Base-by-base conservation (phyloP, 2,888 invertebrate species). In the Chrysolina americana region DNA sequence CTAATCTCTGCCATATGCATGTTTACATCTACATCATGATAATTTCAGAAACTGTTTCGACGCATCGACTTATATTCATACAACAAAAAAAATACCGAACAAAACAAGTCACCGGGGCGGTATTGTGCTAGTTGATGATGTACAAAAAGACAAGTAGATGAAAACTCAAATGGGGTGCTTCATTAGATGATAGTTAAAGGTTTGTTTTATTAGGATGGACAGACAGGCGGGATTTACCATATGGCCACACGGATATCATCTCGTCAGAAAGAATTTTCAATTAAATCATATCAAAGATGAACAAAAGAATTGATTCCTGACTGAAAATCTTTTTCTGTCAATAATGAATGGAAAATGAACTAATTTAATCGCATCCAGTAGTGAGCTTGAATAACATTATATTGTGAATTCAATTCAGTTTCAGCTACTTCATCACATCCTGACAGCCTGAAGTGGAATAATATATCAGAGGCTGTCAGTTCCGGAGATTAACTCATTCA, bases 401-500 rank as follows among this genome's bases (percentile, higher is more conserved):
- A 28, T 59, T 36, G 59, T 59, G 73, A 76, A 76, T 71, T 76
- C 76, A 76, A 77, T 74, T 76, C 74, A 74, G 71, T 76, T 77
- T 68, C 65, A 71, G 63, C 73, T 72, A 70, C 77, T 74, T 77
- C 70, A 76, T 77, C 77, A 77, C 74, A 48, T 62, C 66, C 70
- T 71, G 77, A 76, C 78, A 78, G 68, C 65, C 68, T 78, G 47
- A 74, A 76, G 76, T 78, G 69, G 74, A 78, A 76, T 76, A 78
- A 78, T 72, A 74, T 70, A 76, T 78, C 76, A 76, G 69, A 48
- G 41, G 70, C 70, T 76, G 73, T 70, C 78, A 76, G 72, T 72
- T 59, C 36, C 59, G 59, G 59, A 59, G 59, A 59, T 59, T 59
- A 59, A 28, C 36, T 15, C 59, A 59, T 59, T 59, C n/a, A 28